Evolutionary conservation across 2,113 vertebrate species (phyloP), one percentile per base, ranked within the genome.

Genomic region (Indicator maculatus): DNA sequence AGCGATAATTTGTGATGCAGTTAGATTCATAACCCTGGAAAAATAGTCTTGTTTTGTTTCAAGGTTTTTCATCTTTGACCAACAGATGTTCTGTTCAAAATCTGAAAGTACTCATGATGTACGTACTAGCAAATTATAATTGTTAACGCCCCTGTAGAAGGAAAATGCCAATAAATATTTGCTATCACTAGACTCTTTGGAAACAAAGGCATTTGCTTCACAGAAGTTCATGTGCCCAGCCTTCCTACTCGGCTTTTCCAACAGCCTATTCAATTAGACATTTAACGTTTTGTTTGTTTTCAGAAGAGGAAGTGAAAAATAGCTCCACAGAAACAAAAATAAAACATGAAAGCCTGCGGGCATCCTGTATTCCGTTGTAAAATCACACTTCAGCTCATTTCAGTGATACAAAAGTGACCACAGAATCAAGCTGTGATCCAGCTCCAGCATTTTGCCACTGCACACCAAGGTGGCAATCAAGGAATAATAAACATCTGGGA

Each of bases 141-240:
- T 80, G 91, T 92, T 86, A 92, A 92, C 6, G 44, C 88, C 88
- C 92, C 89, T 77, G 79, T 96, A 91, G 91, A 93, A 94, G 96
- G 93, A 93, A 97, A 96, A 93, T 86, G 88, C 72, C 93, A 90
- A 89, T 93, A 96, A 96, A 94, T 93, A 93, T 79, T 94, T 94
- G 92, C 83, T 93, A 89, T 95, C 77, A 59, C 66, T 82, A 45
- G 61, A 33, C 79, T 63, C 33, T 88, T 96, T 83, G 90, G 90
- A 92, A 94, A 96, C 92, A 96, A 95, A 94, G 66, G 60, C 90
- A 59, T 83, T 96, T 86, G 39, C 77, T 88, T 91, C 31, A 45
- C 55, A 83, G 69, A 83, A 72, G 53, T 86, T 95, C 79, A 78
- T 5, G 1, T 83, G 88, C 69, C 77, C 78, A 65, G 1, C 65